Evolutionary conservation across 2,797 vertebrate species (phyloP), one percentile per base, ranked within the genome.

Genomic region (Crax fasciolata): DNA sequence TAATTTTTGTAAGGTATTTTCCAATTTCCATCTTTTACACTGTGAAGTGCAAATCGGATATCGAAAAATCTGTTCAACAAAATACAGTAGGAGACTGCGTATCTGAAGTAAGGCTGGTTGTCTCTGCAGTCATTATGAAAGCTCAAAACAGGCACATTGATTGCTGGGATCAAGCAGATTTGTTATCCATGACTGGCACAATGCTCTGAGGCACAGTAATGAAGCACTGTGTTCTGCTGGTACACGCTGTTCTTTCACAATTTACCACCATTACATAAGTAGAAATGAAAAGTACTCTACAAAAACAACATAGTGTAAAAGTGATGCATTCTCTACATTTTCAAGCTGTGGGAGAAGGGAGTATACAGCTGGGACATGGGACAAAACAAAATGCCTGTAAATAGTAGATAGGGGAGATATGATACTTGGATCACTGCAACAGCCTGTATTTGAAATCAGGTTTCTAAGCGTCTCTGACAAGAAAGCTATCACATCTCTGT

Each of bases 1-100:
- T 81, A 23, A 88, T 39, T 84, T 94, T 86, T 88, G 62, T 21
- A 79, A 88, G 35, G 35, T 55, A 51, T 72, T 89, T 93, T 57
- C n/a, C 66, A 54, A 43, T 7, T 49, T 68, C 54, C 25, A 20
- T 75, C 63, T 73, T 72, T 92, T 84, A 73, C 51, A 38, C n/a
- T 66, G 74, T 27, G 57, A 38, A 90, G 70, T 61, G 20, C 85
- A 87, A 90, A 93, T 62, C 43, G 73, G 55, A 19, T 52, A 61
- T 32, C 73, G 48, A 94, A 94, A 80, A 70, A 46, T 67, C 39
- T 58, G 30, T 68, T 88, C 83, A 38, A 30, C 74, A 52, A 39
- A 43, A 52, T 35, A 19, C 27, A 63, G 46, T 19, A 68, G 54
- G 84, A 85, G 48, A n/a, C 13, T 32, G 6, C 49, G 58, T 86